phyloP scores from a whole-genome alignment of 2,797 vertebrate species.

The Xenopus petersii region DNA sequence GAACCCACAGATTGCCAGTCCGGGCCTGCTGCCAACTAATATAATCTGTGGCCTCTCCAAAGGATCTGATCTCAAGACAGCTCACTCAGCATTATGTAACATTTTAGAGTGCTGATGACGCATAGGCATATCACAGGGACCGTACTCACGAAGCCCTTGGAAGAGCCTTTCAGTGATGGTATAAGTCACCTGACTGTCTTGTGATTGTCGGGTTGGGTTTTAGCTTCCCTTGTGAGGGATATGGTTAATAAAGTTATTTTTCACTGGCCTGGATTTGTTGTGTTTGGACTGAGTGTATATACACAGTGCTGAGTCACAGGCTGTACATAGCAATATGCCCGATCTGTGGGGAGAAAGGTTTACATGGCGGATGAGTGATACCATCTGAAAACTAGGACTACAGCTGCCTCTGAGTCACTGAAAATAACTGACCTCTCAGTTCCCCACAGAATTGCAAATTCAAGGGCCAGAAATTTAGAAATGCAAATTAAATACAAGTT shows the following conservation, averaged over 20 bases:
- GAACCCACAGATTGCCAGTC: too few relatives aligned
- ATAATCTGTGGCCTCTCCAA: neutral
- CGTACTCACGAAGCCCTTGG: neutral
- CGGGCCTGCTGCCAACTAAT: too few relatives aligned
- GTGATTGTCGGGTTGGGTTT: conserved; percentile 16
- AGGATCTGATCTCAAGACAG: neutral
- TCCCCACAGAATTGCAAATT: neutral
- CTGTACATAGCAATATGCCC: neutral
- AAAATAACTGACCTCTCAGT: too few relatives aligned
- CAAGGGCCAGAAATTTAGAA: neutral
- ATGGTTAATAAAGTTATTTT: neutral
- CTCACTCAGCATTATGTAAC: neutral
- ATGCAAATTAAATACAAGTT: neutral
- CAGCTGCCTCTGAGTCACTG: too few relatives aligned
- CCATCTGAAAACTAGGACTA: too few relatives aligned
- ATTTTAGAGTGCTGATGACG: neutral
- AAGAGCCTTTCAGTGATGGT: conserved; percentile 8
- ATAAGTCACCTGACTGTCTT: conserved; percentile 26
- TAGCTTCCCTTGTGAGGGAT: neutral
- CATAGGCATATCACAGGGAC: neutral
- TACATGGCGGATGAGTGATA: neutral
- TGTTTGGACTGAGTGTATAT: neutral
- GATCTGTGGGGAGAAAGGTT: neutral
- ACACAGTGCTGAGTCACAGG: conserved; percentile 28
- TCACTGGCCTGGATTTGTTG: neutral